phyloP scores from a whole-genome alignment of 2,888 invertebrate genomes.

The Seladonia tumulorum region DNA sequence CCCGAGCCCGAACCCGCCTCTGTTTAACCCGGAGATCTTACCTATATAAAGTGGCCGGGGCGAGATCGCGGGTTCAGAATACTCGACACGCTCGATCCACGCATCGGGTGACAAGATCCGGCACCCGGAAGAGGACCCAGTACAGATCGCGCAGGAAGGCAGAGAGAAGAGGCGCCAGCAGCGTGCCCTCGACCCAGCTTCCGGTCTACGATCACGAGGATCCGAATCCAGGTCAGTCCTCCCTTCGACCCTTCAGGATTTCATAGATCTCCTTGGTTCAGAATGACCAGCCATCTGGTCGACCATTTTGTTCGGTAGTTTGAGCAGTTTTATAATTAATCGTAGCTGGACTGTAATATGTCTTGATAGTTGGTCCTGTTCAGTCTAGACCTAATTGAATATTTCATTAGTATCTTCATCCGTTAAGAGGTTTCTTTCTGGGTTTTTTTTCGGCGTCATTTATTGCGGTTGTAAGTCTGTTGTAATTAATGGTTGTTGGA shows the following conservation, averaged over 20 bases:
- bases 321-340: no score
- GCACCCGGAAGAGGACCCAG: conserved; percentile 22
- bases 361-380: no score
- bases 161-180: conserved; percentile 31
- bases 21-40: conserved; percentile 75
- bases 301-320: background rate
- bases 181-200: conserved; percentile 29
- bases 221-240: conserved; percentile 20
- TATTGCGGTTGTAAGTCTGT: background rate
- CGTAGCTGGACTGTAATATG: no score
- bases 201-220: background rate
- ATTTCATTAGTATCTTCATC: no score
- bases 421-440: no score
- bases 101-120: conserved; percentile 63
- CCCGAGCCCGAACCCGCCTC: background rate
- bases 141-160: conserved; percentile 11
- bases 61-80: conserved; percentile 82
- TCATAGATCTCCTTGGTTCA: background rate
- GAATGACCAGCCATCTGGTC: background rate
- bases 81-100: conserved; percentile 80
- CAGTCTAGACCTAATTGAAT: no score
- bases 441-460: no score
- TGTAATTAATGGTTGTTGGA: conserved; percentile 1
- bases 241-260: background rate
- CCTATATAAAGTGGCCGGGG: conserved; percentile 83